A percentile compares a stretch with the other conserved stretches of the same genome.
phyloP scores from a whole-genome alignment of 2,888 invertebrate species.

The Acholoe squamosa region DNA sequence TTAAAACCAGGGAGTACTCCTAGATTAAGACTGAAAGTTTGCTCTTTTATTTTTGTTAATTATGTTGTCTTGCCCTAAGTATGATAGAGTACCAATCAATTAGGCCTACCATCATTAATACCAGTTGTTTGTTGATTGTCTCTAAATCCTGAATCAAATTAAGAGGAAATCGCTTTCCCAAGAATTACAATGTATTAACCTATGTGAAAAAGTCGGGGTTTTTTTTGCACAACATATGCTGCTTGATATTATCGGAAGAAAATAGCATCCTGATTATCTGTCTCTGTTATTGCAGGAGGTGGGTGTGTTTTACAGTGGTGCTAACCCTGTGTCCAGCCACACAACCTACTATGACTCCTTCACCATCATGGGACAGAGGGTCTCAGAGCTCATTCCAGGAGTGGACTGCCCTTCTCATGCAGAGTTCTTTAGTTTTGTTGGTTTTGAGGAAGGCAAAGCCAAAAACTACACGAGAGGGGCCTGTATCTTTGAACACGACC shows the following conservation, averaged over 20 bases:
- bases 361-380: slow-evolving; percentile 71
- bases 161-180: no score
- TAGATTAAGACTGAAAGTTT: no score
- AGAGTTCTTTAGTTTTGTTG: slow-evolving; percentile 73
- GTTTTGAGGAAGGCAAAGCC: slow-evolving; percentile 72
- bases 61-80: no score
- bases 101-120: neutral
- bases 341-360: slow-evolving; percentile 75
- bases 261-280: no score
- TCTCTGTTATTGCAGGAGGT: slow-evolving; percentile 75
- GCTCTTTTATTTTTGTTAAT: neutral
- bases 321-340: slow-evolving; percentile 71
- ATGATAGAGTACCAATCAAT: neutral
- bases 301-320: slow-evolving; percentile 76
- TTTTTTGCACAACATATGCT: no score
- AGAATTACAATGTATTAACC: no score
- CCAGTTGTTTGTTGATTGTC: no score
- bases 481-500: slow-evolving; percentile 79
- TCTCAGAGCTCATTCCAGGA: slow-evolving; percentile 75
- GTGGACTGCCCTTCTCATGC: slow-evolving; percentile 78
- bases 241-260: no score
- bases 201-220: no score
- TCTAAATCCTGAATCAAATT: no score
- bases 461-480: slow-evolving; percentile 63
- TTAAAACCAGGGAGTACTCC: no score